Percentiles rank a stretch among this genome's conserved stretches.
phyloP scores from a whole-genome alignment of 2,888 invertebrate genomes.

The Philopedon plagiatum region DNA sequence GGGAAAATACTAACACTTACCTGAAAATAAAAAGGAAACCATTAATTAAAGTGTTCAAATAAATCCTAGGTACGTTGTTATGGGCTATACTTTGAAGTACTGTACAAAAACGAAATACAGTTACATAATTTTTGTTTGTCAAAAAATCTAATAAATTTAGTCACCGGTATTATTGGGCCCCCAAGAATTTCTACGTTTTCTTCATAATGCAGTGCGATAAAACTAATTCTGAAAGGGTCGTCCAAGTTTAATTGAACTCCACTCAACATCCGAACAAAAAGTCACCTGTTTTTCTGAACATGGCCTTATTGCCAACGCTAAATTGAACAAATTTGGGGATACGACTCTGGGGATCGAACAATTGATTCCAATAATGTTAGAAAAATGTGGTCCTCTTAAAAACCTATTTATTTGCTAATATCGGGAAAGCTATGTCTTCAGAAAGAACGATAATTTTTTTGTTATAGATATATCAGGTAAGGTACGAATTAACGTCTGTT shows the following conservation, averaged over 20 bases:
- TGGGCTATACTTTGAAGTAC: too few species aligned
- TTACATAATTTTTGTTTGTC: too few species aligned
- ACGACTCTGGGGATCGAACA: slow-evolving; percentile 17
- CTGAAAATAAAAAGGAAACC: not conserved
- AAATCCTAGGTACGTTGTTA: too few species aligned
- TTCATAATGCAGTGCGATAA: not conserved
- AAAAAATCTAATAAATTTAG: too few species aligned
- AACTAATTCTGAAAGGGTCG: not conserved
- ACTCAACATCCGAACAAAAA: slow-evolving; percentile 14
- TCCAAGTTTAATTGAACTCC: slow-evolving; percentile 15
- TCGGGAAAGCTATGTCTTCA: not conserved
- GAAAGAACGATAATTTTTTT: too few species aligned
- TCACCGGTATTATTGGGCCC: not conserved
- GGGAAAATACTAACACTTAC: too few species aligned
- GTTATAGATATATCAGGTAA: too few species aligned
- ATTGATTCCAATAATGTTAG: slow-evolving; percentile 24
- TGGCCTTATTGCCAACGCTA: slow-evolving; percentile 1
- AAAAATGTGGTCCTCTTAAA: slow-evolving; percentile 20
- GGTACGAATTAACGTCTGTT: too few species aligned
- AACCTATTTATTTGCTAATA: slow-evolving; percentile 18
- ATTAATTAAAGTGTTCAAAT: not conserved
- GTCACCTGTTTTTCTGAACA: slow-evolving; percentile 11
- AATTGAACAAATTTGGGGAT: slow-evolving; percentile 24
- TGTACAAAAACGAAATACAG: too few species aligned
- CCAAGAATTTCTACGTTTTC: not conserved